Evolutionary conservation across 2,113 vertebrate genomes (phyloP), one percentile per base, ranked within the genome.

Genomic region (Grantiella picta): DNA sequence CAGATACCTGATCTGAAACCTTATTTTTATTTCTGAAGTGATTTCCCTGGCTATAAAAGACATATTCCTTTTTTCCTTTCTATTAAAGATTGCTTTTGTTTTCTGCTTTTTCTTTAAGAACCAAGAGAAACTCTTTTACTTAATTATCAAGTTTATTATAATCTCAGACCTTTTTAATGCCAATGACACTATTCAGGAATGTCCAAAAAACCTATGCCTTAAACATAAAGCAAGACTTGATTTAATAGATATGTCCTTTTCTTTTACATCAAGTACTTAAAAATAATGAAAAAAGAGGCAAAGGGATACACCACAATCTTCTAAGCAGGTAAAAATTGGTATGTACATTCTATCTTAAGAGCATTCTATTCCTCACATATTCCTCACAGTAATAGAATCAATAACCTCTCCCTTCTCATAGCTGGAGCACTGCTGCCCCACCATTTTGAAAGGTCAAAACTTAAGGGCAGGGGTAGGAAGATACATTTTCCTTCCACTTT

Each of bases 11-110:
- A 82, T 40, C 17, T 86, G 35, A 86, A 89, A 89, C 16, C 6
- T 89, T 54, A 10, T 60, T 87, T 93, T 85, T 85, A 56, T 56
- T 92, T 88, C 35, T 91, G 61, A 49, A 69, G 65, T 64, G 38
- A 64, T 82, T 71, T 76, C 33, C 10, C 40, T 73, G 54, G 36
- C 29, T 90, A 75, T 25, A 84, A 60, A 83, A 63, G 13, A 64
- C 20, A 70, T 15, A 40, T 64, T 45, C 6, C 1, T 33, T 42
- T 24, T 18, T 2, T 0, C 2, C 19, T 12, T 31, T 47, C n/a
- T 65, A 15, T 35, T 76, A 60, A 76, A 85, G 40, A 80, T 4
- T 61, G 36, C 1, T 45, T 92, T 91, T 70, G 22, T 68, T 87
- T 64, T 23, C 17, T 82, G 35, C 3, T 49, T 91, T 81, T 80